phyloP scores from a whole-genome alignment of 2,888 invertebrate genomes.

The Athalia circularis region DNA sequence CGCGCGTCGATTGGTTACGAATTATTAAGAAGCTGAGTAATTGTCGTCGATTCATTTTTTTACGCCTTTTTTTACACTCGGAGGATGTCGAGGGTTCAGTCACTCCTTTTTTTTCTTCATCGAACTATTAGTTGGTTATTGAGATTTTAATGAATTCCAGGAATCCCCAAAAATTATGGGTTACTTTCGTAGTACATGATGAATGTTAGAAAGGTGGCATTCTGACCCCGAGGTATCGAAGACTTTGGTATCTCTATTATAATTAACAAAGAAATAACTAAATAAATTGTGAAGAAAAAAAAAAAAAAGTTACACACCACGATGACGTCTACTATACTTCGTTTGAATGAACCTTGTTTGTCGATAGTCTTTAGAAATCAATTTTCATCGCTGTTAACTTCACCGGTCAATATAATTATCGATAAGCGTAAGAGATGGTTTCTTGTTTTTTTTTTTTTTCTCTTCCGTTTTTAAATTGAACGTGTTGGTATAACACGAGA shows the following conservation, averaged over 20 bases:
- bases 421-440: constrained; percentile 10
- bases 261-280: neutral
- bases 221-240: constrained; percentile 15
- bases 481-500: neutral
- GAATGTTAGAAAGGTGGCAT: constrained; percentile 25
- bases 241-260: neutral
- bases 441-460: neutral
- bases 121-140: neutral
- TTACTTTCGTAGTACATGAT: constrained; percentile 6
- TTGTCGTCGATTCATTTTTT: constrained; percentile 25
- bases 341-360: constrained; percentile 25
- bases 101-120: neutral
- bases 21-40: constrained; percentile 19
- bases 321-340: neutral
- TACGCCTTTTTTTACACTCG: neutral
- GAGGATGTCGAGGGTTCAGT: neutral
- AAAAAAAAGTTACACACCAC: neutral
- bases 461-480: constrained; percentile 3
- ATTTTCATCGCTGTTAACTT: constrained; percentile 36
- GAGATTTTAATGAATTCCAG: constrained; percentile 12
- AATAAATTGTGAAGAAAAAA: neutral
- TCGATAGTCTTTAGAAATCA: constrained; percentile 34
- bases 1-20: constrained; percentile 11
- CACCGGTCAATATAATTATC: constrained; percentile 14
- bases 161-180: constrained; percentile 9